Evolutionary conservation across 30 jellyfish, hydroid and myxozoan species (phyloP).

Genomic region (Clytia hemisphaerica): DNA sequence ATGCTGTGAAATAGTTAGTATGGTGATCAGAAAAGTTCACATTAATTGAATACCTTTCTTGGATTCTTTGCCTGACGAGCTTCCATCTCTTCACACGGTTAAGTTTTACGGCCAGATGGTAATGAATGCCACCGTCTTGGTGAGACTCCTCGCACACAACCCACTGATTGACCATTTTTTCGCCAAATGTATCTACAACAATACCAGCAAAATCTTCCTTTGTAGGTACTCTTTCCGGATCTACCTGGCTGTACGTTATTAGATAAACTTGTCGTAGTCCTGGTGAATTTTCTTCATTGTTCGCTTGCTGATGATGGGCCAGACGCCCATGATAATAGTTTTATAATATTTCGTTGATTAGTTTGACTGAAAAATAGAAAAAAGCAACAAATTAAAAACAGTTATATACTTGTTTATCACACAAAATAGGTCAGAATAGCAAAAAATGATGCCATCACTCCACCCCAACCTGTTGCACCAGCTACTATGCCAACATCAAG

Average conservation of each 20-base stretch:
- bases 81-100: constrained; percentile 17
- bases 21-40: constrained; percentile 7
- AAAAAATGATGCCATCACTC: too few relatives aligned
- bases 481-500: too few relatives aligned
- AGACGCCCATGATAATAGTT: too few relatives aligned
- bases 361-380: too few relatives aligned
- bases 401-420: too few relatives aligned
- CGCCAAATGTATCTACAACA: constrained; percentile 14
- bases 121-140: constrained; percentile 21
- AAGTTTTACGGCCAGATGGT: constrained; percentile 19
- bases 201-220: constrained; percentile 9
- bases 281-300: too few relatives aligned
- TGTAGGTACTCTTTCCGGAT: constrained; percentile 7
- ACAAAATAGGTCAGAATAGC: too few relatives aligned
- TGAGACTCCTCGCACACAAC: not conserved
- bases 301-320: too few relatives aligned
- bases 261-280: not conserved
- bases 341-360: too few relatives aligned
- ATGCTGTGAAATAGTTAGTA: constrained; percentile 10
- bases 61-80: not conserved
- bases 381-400: too few relatives aligned
- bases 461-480: too few relatives aligned
- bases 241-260: constrained; percentile 4
- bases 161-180: not conserved
- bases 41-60: constrained; percentile 2